Base-by-base conservation (phyloP, 2,888 invertebrate species). In the Omphaloscelis lunosa region DNA sequence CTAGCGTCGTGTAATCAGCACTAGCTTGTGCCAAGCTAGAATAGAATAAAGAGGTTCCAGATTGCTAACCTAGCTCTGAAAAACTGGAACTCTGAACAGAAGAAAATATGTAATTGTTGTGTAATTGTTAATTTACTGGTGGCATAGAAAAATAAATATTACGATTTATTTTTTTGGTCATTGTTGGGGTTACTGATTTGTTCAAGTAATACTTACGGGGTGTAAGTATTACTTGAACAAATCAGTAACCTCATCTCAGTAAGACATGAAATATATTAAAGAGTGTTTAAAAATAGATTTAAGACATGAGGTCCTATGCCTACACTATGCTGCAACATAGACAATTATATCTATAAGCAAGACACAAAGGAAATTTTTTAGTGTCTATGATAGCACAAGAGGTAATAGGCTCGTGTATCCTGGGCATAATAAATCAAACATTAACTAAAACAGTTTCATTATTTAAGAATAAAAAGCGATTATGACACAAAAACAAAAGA, bases 71-170 rank as follows among this genome's bases (percentile, higher is more conserved):
- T 45, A 45, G 45, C 12, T 45, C 12, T 45, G 9, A 12, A 45
- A 45, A 45, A 45, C 2, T 12, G n/a, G n/a, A n/a, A n/a, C n/a
- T n/a, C n/a, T n/a, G n/a, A 90, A 90, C 0, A 67, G 9, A 27
- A 65, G 8, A 58, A 39, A 56, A 20, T n/a, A 34, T 4, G 7
- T 34, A 17, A 34, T 23, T 27, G 8, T 66, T 48, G 48, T 23
- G 23, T 5, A 17, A 29, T 27, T n/a, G 6, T 8, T 12, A 23
- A 23, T 5, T 34, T 34, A 29, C 29, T 17, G 59, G 17, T 17
- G 17, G 9, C 9, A 59, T 29, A 29, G 29, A 29, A 59, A 59
- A 29, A 29, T 7, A 17, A 17, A 27, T 58, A 12, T n/a, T 23
- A n/a, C 0, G 0, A 3, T 1, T 2, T 6, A 20, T 29, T 59